Percentiles rank a stretch among this genome's conserved stretches.
Conservation (phyloP, 2,797 vertebrate species). For the Crax fasciolata region DNA sequence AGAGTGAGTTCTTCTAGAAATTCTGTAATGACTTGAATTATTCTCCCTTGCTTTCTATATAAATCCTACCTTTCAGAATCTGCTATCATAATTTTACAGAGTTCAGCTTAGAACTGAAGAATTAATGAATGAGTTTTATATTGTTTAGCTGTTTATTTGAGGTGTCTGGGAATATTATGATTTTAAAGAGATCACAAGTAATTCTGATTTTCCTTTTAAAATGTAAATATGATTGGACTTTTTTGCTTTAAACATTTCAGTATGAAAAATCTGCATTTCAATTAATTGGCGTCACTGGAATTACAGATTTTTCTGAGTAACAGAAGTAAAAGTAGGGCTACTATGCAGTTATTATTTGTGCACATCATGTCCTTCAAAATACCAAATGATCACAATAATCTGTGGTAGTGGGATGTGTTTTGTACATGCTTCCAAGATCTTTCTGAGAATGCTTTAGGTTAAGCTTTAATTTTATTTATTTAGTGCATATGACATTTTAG, state of each 20-base stretch:
- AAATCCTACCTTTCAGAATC: neutral
- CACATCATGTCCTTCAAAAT: neutral
- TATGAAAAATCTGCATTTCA: neutral
- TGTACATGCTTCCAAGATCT: neutral
- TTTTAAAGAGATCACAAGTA: neutral
- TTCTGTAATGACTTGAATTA: neutral
- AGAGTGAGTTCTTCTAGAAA: neutral
- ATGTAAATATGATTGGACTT: neutral
- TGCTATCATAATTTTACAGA: neutral
- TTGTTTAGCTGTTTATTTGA: neutral
- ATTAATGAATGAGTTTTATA: neutral
- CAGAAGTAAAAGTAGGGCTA: neutral
- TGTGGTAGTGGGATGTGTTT: neutral
- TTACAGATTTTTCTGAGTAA: neutral
- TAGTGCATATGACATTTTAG: neutral
- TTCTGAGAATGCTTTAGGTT: neutral
- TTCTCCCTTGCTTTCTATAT: neutral
- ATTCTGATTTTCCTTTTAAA: neutral
- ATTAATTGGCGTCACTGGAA: neutral
- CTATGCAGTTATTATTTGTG: neutral
- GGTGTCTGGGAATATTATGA: neutral
- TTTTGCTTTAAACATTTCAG: neutral
- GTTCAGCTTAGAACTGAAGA: neutral
- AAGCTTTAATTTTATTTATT: slow-evolving; percentile 10
- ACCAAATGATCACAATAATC: neutral